Percentiles rank a stretch among this genome's conserved stretches.
Conservation (phyloP, 1,140 invertebrate genomes). For the Ridgeia piscesae region DNA sequence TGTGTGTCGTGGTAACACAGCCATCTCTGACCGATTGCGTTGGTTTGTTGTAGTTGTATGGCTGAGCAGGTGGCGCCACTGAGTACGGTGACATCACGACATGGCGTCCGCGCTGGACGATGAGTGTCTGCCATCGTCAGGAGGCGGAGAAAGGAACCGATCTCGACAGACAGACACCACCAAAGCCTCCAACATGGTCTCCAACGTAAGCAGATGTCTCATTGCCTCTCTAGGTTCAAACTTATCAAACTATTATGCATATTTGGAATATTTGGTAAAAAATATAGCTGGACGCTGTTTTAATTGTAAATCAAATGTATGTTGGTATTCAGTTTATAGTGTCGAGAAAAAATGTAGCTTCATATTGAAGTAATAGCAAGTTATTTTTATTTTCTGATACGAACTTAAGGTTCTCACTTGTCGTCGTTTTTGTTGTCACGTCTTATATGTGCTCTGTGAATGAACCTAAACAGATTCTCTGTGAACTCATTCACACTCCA, state of each 20-base stretch:
- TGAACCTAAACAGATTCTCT: neutral
- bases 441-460: neutral
- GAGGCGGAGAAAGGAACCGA: neutral
- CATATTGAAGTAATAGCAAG: too few species aligned
- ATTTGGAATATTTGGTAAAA: too few species aligned
- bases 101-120: neutral
- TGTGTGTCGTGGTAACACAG: neutral
- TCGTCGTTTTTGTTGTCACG: neutral
- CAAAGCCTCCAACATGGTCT: neutral
- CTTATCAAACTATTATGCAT: too few species aligned
- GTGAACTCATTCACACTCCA: neutral
- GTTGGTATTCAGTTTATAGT: too few species aligned
- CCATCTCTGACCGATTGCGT: neutral
- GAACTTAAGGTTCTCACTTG: neutral
- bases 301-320: too few species aligned
- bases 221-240: too few species aligned
- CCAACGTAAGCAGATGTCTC: neutral
- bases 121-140: neutral
- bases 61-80: neutral
- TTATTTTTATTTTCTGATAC: too few species aligned
- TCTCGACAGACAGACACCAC: neutral
- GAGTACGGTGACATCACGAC: neutral
- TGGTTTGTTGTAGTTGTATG: neutral
- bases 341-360: too few species aligned
- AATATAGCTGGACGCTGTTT: too few species aligned